Evolutionary conservation across 1,140 invertebrate species (phyloP), one percentile per base, ranked within the genome.

Genomic region (Triops cancriformis): DNA sequence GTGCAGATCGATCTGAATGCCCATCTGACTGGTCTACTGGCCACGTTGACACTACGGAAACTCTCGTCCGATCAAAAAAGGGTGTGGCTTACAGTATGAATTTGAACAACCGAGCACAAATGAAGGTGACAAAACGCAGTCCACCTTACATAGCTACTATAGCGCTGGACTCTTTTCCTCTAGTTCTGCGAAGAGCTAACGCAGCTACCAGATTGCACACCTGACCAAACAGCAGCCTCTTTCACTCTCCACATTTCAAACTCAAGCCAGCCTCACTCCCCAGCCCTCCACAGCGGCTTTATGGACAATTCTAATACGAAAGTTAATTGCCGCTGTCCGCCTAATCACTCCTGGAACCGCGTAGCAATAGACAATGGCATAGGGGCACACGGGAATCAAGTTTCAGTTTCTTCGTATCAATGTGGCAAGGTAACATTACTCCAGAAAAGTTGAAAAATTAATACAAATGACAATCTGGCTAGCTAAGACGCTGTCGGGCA

Each of bases 1-100:
- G 88, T 81, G 81, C 86, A 3, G 84, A 86, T 75, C 82, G 85
- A 18, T 82, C 81, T n/a, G 87, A 89, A 79, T 89, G 88, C 81
- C 86, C 87, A 0, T 84, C 83, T 80, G 80, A 84, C 26, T 87
- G 84, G 85, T 82, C 80, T 18, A 64, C 51, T 23, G n/a, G 6
- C 43, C 45, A 28, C 27, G 27, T 27, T 73, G 81, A 75, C 79
- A 82, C 31, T 72, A 77, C n/a, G 73, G 76, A 31, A 51, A 75
- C 51, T 18, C 45, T 45, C 43, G 28, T 78, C 72, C 26, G 41
- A n/a, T 26, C 77, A n/a, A 75, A 73, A 14, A 81, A 80, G 7
- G 26, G 78, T 26, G 82, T 84, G 72, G 83, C 84, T 79, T 80
- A 81, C n/a, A 86, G 85, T 6, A 82, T 86, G 75, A 80, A 79